phyloP scores from a whole-genome alignment of 37 sponge, comb jelly and placozoan genomes.

The Aplysina aerophoba region DNA sequence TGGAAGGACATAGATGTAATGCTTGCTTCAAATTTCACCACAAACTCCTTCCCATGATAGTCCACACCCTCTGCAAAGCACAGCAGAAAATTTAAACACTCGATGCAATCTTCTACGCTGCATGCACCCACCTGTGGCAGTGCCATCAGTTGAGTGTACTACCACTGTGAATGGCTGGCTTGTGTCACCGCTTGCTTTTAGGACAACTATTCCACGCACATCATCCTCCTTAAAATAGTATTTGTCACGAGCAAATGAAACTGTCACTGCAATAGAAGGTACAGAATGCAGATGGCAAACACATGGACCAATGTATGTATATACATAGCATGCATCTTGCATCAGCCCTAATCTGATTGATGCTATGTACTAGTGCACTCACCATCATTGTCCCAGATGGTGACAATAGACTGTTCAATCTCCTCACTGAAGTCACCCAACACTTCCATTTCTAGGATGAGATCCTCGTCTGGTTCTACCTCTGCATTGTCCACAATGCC shows the following conservation, averaged over 20 bases:
- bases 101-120: background rate
- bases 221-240: slow-evolving; percentile 6
- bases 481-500: background rate
- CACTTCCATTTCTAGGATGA: background rate
- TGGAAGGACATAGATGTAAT: background rate
- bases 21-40: background rate
- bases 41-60: background rate
- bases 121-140: background rate
- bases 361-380: background rate
- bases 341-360: too few species aligned
- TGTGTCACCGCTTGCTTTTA: background rate
- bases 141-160: background rate
- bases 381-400: slow-evolving; percentile 19
- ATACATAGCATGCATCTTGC: too few species aligned
- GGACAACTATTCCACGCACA: background rate
- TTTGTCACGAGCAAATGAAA: background rate
- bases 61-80: slow-evolving; percentile 2
- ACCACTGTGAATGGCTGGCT: slow-evolving; percentile 8
- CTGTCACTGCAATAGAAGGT: background rate
- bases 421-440: background rate
- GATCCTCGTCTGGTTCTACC: background rate
- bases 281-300: too few species aligned
- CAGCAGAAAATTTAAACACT: background rate
- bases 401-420: background rate
- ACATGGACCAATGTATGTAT: too few species aligned